phyloP scores from a whole-genome alignment of 53 echinoderm and acorn worm genomes.

The Glandiceps talaboti region DNA sequence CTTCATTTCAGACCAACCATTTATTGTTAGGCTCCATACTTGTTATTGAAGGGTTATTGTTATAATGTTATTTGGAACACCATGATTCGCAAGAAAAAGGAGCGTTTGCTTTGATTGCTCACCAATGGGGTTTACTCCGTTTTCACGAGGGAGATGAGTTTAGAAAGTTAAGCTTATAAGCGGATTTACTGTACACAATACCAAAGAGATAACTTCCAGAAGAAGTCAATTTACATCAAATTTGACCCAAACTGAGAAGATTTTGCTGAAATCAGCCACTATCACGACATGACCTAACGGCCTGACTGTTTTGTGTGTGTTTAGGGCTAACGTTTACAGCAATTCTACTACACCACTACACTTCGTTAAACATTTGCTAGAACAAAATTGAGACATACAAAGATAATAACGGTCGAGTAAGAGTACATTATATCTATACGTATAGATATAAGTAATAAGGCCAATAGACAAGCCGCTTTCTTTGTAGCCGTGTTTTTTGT shows the following conservation, averaged over 20 bases:
- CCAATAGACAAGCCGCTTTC: neutral
- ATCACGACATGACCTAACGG: neutral
- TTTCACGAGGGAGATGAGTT: neutral
- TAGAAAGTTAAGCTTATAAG: neutral
- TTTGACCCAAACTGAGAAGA: neutral
- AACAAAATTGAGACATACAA: neutral
- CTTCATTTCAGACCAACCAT: too few relatives aligned
- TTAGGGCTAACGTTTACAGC: neutral
- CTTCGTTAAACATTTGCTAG: neutral
- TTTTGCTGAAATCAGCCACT: neutral
- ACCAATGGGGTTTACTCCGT: neutral
- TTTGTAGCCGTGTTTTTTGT: neutral
- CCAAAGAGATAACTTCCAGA: neutral
- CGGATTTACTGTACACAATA: neutral
- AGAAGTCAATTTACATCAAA: neutral
- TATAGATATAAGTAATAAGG: neutral
- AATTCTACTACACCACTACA: neutral
- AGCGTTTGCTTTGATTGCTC: neutral
- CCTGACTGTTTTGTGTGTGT: neutral
- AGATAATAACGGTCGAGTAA: neutral
- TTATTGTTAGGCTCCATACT: too few relatives aligned
- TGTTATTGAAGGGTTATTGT: too few relatives aligned
- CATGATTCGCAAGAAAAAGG: neutral
- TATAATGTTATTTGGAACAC: too few relatives aligned
- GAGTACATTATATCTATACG: too few relatives aligned